Evolutionary conservation across 2,888 invertebrate genomes (phyloP).

Genomic region (Andrena bucephala): DNA sequence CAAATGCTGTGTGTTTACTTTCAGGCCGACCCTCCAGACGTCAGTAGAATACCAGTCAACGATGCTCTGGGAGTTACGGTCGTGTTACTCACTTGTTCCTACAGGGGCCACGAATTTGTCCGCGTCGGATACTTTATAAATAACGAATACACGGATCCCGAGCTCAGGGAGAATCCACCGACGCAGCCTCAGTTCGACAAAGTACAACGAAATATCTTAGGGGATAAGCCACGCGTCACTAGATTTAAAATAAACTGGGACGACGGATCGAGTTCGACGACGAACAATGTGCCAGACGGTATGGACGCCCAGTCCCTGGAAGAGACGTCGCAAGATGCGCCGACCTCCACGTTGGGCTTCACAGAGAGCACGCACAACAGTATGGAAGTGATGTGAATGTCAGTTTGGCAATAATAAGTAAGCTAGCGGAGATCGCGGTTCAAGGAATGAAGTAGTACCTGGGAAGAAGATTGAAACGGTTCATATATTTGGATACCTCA

Average conservation of each 20-base stretch:
- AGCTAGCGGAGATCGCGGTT: slow-evolving; percentile 44
- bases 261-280: slow-evolving; percentile 86
- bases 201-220: slow-evolving; percentile 88
- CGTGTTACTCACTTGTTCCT: slow-evolving; percentile 97
- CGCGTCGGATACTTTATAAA: slow-evolving; percentile 99
- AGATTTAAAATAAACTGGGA: slow-evolving; percentile 99
- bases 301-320: slow-evolving; percentile 81
- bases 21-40: slow-evolving; percentile 97
- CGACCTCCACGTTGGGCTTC: slow-evolving; percentile 81
- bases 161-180: slow-evolving; percentile 97
- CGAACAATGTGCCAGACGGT: slow-evolving; percentile 77
- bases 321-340: slow-evolving; percentile 79
- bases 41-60: slow-evolving; percentile 96
- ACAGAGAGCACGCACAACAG: slow-evolving; percentile 83
- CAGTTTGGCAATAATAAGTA: slow-evolving; percentile 38
- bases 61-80: slow-evolving; percentile 99
- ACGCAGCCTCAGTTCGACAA: slow-evolving; percentile 97
- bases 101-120: slow-evolving; percentile 96
- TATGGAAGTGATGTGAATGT: slow-evolving; percentile 84
- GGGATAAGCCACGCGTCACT: slow-evolving; percentile 94
- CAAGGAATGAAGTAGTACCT: slow-evolving; percentile 67
- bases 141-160: slow-evolving; percentile 97
- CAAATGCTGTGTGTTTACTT: slow-evolving; percentile 72
- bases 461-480: slow-evolving; percentile 53
- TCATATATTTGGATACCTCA: slow-evolving; percentile 64